Percentiles rank a stretch among this genome's conserved stretches.
These are phyloP conservation scores for Drosophila sucinea DNA, from an alignment of 1,140 invertebrate species.

Conservation along the genomic window DNA sequence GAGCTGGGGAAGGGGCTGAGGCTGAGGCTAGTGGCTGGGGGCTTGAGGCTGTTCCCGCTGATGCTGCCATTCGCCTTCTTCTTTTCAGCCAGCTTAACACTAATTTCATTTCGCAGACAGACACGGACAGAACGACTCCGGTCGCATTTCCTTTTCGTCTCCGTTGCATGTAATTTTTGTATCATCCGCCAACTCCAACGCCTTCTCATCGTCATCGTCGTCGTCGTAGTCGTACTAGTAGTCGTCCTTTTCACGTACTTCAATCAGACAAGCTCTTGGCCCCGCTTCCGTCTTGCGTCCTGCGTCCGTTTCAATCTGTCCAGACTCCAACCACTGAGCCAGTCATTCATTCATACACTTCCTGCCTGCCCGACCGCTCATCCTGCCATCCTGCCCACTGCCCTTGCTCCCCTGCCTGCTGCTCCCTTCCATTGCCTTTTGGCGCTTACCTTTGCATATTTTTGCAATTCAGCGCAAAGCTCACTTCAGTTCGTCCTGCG, in stretches of 20 bases:
- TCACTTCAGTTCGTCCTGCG: slow-evolving; percentile 47
- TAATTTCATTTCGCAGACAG: slow-evolving; percentile 68
- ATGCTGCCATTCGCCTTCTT: slow-evolving; percentile 7
- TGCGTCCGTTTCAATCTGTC: slow-evolving; percentile 26
- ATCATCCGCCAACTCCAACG: slow-evolving; percentile 11
- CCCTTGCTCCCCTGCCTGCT: not conserved
- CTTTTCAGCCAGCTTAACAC: slow-evolving; percentile 47
- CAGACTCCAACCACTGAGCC: slow-evolving; percentile 34
- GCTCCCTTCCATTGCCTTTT: slow-evolving; percentile 2
- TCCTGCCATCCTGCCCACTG: not conserved
- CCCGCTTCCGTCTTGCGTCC: slow-evolving; percentile 8
- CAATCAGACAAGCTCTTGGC: slow-evolving; percentile 40
- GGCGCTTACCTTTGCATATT: slow-evolving; percentile 76
- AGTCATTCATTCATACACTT: slow-evolving; percentile 53
- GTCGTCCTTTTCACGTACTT: slow-evolving; percentile 40
- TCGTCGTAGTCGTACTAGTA: not conserved
- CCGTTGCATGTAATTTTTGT: slow-evolving; percentile 28
- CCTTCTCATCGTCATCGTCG: slow-evolving; percentile 6
- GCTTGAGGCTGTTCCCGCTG: slow-evolving; percentile 10
- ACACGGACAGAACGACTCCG: slow-evolving; percentile 1
- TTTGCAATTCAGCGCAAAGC: slow-evolving; percentile 79
- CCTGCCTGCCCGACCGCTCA: slow-evolving; percentile 17
- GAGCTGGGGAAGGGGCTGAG: not conserved
- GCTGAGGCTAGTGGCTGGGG: not conserved
- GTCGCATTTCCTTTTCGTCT: slow-evolving; percentile 8